phyloP scores from a whole-genome alignment of 2,113 vertebrate genomes.

The Spea bombifrons region DNA sequence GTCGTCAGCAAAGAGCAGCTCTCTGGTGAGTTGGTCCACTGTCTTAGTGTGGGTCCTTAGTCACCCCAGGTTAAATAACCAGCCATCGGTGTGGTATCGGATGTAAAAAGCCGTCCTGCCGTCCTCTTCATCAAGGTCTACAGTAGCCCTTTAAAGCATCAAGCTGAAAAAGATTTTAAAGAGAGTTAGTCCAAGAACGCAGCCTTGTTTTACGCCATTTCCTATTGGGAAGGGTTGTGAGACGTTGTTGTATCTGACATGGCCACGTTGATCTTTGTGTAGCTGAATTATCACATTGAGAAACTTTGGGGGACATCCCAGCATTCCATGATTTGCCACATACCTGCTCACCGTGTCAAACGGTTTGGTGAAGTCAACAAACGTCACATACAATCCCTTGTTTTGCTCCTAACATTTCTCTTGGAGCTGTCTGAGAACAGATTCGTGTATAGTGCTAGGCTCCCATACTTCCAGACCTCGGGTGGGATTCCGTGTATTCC shows the following conservation, averaged over 20 bases:
- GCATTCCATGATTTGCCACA: not conserved
- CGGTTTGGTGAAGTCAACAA: not conserved
- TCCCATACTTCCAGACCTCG: not conserved
- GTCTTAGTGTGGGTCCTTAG: not conserved
- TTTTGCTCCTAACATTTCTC: not conserved
- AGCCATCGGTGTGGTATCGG: not conserved
- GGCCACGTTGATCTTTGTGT: not conserved
- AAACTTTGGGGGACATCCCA: not conserved
- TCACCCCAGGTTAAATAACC: not conserved
- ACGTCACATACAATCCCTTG: not conserved
- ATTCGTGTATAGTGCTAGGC: not conserved
- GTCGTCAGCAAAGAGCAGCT: not conserved
- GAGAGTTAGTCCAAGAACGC: not conserved
- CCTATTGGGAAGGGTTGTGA: slow-evolving; percentile 65
- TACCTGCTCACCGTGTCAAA: not conserved
- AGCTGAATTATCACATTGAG: not conserved
- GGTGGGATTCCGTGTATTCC: not conserved
- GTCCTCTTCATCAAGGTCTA: not conserved
- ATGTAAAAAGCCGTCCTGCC: not conserved
- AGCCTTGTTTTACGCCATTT: not conserved
- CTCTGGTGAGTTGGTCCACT: not conserved
- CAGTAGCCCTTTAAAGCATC: not conserved
- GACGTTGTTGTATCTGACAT: not conserved
- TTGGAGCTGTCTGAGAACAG: not conserved
- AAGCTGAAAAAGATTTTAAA: not conserved